Conservation (phyloP, 37 sponge, comb jelly and placozoan genomes). For the Spongilla lacustris region DNA sequence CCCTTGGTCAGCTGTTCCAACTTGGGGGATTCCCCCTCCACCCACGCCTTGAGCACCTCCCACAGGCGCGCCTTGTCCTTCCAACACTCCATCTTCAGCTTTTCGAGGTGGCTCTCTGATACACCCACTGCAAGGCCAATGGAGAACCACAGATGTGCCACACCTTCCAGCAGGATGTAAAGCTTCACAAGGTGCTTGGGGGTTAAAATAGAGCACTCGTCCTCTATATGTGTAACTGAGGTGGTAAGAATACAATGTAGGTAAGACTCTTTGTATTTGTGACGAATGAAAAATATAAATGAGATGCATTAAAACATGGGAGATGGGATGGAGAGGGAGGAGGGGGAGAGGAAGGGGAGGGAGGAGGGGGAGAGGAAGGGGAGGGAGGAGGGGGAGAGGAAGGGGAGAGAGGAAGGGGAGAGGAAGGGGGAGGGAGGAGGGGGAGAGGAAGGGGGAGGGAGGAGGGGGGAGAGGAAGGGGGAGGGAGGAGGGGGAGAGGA, state of each 20-base stretch:
- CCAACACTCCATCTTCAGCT: neutral
- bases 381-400: too few relatives aligned
- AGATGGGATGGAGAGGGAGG: slow-evolving; percentile 6
- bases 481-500: too few relatives aligned
- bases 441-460: too few relatives aligned
- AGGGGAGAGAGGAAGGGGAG: too few relatives aligned
- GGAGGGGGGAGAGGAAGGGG: too few relatives aligned
- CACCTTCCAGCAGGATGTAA: neutral
- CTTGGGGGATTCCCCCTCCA: neutral
- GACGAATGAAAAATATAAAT: too few relatives aligned
- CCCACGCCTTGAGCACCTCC: neutral
- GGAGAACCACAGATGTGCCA: neutral
- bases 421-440: neutral
- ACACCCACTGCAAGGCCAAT: neutral
- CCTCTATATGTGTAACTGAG: neutral
- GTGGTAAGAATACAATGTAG: too few relatives aligned
- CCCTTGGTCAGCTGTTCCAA: neutral
- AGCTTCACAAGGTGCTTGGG: neutral
- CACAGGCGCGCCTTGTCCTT: neutral
- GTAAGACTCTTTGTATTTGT: too few relatives aligned
- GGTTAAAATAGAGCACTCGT: neutral
- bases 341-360: too few relatives aligned
- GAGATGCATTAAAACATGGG: too few relatives aligned
- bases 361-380: too few relatives aligned
- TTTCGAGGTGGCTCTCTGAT: neutral